Conservation (phyloP, 2,888 invertebrate species). For the Drosophila affinis region DNA sequence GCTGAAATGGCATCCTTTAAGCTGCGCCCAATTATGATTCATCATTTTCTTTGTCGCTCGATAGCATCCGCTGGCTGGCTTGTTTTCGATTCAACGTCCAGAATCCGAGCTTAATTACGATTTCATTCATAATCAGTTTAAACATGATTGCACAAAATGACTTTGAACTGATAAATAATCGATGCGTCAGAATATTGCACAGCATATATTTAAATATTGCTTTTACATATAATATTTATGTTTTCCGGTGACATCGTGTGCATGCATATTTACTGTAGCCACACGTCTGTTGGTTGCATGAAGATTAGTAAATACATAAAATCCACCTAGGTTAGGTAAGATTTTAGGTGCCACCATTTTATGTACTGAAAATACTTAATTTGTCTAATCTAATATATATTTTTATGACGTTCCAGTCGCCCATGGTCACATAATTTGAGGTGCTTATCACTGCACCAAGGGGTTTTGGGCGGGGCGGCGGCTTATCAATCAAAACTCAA, state of each 20-base stretch:
- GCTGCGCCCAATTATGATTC: not conserved
- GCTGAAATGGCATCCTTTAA: too few relatives aligned
- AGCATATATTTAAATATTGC: not conserved
- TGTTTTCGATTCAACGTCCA: not conserved
- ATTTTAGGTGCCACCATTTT: conserved; percentile 18
- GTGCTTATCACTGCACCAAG: conserved; percentile 44
- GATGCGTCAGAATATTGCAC: not conserved
- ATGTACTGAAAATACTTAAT: conserved; percentile 42
- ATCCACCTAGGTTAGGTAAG: conserved; percentile 42
- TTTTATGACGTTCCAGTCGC: conserved; percentile 42
- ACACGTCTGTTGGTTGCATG: not conserved
- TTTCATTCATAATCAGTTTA: not conserved
- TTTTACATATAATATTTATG: too few relatives aligned
- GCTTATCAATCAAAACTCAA: conserved; percentile 64
- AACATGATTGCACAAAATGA: not conserved
- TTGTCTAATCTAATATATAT: conserved; percentile 50
- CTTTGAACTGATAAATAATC: not conserved
- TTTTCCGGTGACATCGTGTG: too few relatives aligned
- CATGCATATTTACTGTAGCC: not conserved
- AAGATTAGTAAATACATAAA: conserved; percentile 36
- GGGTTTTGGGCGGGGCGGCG: conserved; percentile 15
- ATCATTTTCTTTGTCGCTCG: not conserved
- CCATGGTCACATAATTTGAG: conserved; percentile 38
- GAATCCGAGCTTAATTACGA: not conserved
- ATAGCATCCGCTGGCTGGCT: not conserved